Percentiles rank a stretch among this genome's conserved stretches.
Conservation (phyloP, 2,113 vertebrate genomes). For the Callocephalon fimbriatum region DNA sequence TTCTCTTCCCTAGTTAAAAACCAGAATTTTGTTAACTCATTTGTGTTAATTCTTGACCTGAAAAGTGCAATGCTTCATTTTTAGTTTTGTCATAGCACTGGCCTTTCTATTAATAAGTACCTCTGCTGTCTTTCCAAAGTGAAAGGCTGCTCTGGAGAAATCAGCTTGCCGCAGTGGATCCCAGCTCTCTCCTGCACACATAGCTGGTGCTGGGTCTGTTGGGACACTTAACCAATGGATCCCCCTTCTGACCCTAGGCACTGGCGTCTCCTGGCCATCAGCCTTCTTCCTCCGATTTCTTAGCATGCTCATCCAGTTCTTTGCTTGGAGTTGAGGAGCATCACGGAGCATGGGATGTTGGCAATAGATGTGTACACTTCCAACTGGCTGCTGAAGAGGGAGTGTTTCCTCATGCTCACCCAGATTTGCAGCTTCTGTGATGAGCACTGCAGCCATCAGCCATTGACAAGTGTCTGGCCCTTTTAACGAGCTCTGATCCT, state of each 20-base stretch:
- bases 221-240: background rate
- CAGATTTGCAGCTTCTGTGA: background rate
- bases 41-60: constrained; percentile 8
- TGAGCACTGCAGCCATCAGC: background rate
- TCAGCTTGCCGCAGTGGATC: background rate
- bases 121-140: background rate
- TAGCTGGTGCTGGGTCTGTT: background rate
- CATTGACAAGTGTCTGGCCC: background rate
- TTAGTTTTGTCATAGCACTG: background rate
- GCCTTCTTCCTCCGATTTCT: background rate
- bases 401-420: background rate
- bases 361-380: background rate
- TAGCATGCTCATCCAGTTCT: background rate
- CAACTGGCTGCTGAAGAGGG: background rate
- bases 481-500: accelerated
- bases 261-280: background rate
- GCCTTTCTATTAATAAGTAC: background rate
- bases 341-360: background rate
- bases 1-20: background rate
- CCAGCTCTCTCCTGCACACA: background rate
- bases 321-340: background rate
- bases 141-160: background rate
- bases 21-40: background rate
- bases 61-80: background rate
- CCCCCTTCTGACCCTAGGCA: background rate